Evolutionary conservation across 2,113 vertebrate species (phyloP).

Genomic region (Shinisaurus crocodilurus): DNA sequence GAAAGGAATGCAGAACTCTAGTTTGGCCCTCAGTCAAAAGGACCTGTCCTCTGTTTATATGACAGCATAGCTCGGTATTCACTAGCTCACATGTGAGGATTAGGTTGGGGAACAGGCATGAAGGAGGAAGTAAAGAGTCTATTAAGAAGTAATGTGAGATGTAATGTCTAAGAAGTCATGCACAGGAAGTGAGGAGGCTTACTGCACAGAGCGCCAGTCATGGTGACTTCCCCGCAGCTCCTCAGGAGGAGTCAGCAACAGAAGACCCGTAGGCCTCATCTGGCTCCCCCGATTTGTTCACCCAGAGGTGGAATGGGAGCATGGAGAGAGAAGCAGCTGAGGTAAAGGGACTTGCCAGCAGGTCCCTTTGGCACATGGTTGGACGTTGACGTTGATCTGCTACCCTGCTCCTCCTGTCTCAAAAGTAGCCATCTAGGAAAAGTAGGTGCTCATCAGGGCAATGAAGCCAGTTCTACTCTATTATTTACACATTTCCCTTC

Average conservation of each 20-base stretch:
- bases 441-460: background rate
- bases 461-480: background rate
- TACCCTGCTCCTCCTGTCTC: background rate
- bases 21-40: background rate
- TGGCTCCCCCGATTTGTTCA: background rate
- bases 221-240: background rate
- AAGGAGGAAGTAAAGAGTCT: background rate
- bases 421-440: background rate
- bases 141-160: too few relatives aligned
- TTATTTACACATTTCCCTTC: background rate
- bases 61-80: background rate
- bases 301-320: background rate
- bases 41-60: background rate
- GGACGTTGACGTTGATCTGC: background rate
- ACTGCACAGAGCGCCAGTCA: background rate
- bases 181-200: too few relatives aligned
- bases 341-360: background rate
- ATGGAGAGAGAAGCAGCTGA: background rate
- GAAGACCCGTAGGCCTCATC: background rate
- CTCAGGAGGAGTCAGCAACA: background rate
- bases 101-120: background rate
- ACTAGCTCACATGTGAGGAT: background rate
- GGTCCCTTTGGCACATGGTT: background rate
- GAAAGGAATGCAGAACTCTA: background rate
- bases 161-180: too few relatives aligned